Conservation (phyloP, 2,888 invertebrate species). For the Pseudococcus longispinus region DNA sequence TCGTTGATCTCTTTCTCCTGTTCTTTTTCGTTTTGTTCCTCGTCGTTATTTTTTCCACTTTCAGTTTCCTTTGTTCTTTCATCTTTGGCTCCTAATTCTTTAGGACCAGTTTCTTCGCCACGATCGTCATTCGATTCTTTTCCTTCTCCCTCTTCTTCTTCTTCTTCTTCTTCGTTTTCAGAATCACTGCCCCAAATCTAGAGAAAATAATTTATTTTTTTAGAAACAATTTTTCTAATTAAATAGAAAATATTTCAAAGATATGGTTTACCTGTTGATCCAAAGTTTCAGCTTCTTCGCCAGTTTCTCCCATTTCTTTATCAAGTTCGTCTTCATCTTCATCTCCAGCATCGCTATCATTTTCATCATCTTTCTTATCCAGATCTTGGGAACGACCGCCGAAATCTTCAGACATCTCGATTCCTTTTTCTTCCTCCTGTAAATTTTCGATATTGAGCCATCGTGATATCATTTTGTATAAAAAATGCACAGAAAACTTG, state of each 20-base stretch:
- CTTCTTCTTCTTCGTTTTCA: conserved; percentile 76
- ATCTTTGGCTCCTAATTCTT: conserved; percentile 80
- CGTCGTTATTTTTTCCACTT: conserved; percentile 66
- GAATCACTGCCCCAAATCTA: conserved; percentile 71
- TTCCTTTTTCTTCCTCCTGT: conserved; percentile 84
- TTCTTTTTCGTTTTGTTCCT: conserved; percentile 67
- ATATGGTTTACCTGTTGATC: conserved; percentile 64
- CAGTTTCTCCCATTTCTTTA: conserved; percentile 96
- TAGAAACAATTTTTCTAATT: neutral
- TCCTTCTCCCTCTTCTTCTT: conserved; percentile 66
- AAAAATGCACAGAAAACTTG: neutral
- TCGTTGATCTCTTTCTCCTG: conserved; percentile 79
- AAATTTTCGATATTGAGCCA: conserved; percentile 50
- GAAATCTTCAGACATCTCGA: conserved; percentile 96
- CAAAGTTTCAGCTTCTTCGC: conserved; percentile 80
- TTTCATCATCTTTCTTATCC: conserved; percentile 71
- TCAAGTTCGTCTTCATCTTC: conserved; percentile 83
- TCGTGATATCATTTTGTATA: neutral
- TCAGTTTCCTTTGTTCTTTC: conserved; percentile 66
- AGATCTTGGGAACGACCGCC: conserved; percentile 85
- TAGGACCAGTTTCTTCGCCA: conserved; percentile 71
- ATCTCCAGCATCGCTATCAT: conserved; percentile 70
- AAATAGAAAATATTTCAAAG: neutral
- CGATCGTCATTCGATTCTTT: conserved; percentile 67
- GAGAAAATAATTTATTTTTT: conserved; percentile 51